Conservation (phyloP, 2,888 invertebrate species). For the Heliconius hortense region DNA sequence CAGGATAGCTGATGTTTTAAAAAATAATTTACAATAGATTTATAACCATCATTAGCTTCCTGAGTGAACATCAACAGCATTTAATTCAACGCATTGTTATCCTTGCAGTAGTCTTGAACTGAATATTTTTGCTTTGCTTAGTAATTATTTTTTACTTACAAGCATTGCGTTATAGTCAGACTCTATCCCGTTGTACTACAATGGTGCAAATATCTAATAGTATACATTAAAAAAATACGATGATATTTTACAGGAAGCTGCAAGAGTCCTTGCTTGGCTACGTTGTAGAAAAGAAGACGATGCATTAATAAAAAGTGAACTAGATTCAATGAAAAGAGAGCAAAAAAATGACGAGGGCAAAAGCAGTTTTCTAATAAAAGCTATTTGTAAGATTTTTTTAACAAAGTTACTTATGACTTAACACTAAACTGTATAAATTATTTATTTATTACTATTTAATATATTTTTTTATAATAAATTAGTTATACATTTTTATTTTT, state of each 20-base stretch:
- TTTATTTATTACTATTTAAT: neutral
- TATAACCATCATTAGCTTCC: too few relatives aligned
- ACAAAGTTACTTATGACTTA: neutral
- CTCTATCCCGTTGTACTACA: too few relatives aligned
- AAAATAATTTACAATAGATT: too few relatives aligned
- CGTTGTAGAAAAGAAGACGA: slow-evolving; percentile 65
- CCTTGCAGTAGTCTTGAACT: too few relatives aligned
- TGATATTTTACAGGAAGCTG: slow-evolving; percentile 57
- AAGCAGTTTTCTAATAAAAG: slow-evolving; percentile 60
- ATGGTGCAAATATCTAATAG: neutral
- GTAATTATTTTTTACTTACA: too few relatives aligned
- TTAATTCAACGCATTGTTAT: too few relatives aligned
- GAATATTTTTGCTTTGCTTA: too few relatives aligned
- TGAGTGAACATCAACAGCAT: too few relatives aligned
- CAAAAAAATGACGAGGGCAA: slow-evolving; percentile 62
- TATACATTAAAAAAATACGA: neutral
- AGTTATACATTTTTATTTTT: slow-evolving; percentile 41
- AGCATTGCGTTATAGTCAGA: too few relatives aligned
- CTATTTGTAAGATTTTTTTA: slow-evolving; percentile 57
- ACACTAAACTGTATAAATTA: neutral
- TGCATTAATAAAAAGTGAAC: slow-evolving; percentile 52
- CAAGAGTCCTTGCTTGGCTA: slow-evolving; percentile 65
- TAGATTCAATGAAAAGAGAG: slow-evolving; percentile 61
- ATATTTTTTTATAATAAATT: too few relatives aligned
- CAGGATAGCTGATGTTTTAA: too few relatives aligned